phyloP scores from a whole-genome alignment of 2,888 invertebrate genomes.

The Tachystola acroxantha region DNA sequence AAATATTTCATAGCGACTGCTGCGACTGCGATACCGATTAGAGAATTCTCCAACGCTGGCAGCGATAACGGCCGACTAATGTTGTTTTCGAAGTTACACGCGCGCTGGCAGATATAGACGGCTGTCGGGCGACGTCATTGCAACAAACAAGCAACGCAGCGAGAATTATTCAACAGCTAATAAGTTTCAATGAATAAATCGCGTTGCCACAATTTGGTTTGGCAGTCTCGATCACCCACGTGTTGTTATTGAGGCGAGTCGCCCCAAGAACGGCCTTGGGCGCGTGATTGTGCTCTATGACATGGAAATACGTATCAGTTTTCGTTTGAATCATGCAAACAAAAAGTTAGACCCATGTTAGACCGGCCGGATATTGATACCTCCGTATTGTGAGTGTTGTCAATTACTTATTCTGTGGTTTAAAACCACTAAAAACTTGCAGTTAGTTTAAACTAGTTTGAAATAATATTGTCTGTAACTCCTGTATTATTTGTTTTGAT shows the following conservation, averaged over 20 bases:
- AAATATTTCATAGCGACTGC: conserved; percentile 39
- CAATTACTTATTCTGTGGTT: no score
- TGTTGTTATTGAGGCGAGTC: conserved; percentile 10
- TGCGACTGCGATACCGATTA: conserved; percentile 28
- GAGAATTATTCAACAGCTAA: conserved; percentile 31
- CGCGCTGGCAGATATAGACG: conserved; percentile 21
- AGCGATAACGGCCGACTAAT: conserved; percentile 9
- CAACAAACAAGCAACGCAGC: conserved; percentile 29
- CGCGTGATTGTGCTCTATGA: neutral
- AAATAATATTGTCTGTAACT: no score
- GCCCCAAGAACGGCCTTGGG: conserved; percentile 11
- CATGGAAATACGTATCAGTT: no score
- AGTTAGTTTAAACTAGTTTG: no score
- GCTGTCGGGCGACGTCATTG: conserved; percentile 31
- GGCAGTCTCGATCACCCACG: conserved; percentile 7
- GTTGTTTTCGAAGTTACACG: conserved; percentile 21
- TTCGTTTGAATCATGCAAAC: no score
- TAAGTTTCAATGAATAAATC: conserved; percentile 33
- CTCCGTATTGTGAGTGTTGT: no score
- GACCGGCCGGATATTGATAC: no score
- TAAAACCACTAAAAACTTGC: no score
- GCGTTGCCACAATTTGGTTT: conserved; percentile 32
- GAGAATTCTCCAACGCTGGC: conserved; percentile 20
- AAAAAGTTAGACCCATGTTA: no score
- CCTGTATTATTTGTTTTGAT: no score